Conservation (phyloP, 2,797 vertebrate genomes). For the Phataginus tetradactyla region DNA sequence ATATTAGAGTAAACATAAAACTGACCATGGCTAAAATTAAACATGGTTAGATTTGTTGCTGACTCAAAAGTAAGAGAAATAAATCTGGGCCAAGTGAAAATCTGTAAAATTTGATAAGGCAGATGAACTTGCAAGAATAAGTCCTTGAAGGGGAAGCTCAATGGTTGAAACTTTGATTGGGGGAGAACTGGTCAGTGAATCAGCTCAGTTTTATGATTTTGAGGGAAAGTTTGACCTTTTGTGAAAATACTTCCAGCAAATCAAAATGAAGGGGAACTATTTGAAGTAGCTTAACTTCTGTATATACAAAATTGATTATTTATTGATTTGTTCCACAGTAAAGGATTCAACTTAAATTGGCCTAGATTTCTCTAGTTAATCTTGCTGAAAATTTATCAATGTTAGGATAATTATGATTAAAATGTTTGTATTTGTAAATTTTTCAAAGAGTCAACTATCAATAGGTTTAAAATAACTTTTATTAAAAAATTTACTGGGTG, state of each 20-base stretch:
- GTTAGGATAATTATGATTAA: not conserved
- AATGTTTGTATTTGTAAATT: not conserved
- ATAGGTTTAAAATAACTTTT: not conserved
- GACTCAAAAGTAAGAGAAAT: conserved; percentile 17
- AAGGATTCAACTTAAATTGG: not conserved
- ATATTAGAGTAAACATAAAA: not conserved
- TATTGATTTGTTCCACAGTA: conserved; percentile 4
- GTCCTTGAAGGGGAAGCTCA: not conserved
- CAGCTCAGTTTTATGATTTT: not conserved
- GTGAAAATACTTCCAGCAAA: not conserved
- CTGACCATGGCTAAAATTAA: not conserved
- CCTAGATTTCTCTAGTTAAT: conserved; percentile 34
- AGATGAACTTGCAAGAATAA: not conserved
- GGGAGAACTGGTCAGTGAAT: not conserved
- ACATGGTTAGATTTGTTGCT: not conserved
- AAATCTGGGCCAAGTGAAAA: conserved; percentile 12
- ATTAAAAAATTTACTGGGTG: not conserved
- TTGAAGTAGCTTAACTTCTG: not conserved
- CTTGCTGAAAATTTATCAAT: conserved; percentile 11
- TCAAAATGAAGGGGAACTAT: not conserved
- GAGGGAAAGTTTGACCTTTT: not conserved
- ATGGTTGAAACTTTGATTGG: not conserved
- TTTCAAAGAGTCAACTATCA: not conserved
- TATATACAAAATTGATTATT: not conserved
- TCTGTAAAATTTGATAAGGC: conserved; percentile 22